These are phyloP conservation scores for Anarhynchus alexandrinus DNA, from an alignment of 2,113 vertebrate species.

Conservation along the genomic window DNA sequence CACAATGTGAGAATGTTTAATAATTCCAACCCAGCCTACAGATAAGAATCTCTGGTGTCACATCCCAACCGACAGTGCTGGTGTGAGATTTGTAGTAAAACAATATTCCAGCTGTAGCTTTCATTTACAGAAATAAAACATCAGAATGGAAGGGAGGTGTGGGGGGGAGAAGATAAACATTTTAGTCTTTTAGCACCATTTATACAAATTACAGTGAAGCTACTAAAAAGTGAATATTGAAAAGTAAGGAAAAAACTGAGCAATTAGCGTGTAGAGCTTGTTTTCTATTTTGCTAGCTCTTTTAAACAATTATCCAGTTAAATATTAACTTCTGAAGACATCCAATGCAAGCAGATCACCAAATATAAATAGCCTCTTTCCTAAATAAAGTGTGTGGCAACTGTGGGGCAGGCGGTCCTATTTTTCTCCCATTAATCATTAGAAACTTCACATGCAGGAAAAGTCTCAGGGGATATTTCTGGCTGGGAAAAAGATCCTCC, in stretches of 20 bases:
- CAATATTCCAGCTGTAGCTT: slow-evolving; percentile 83
- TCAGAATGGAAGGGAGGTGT: slow-evolving; percentile 62
- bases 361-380: slow-evolving; percentile 68
- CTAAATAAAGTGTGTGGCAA: slow-evolving; percentile 66
- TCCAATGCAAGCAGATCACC: slow-evolving; percentile 32
- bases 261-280: slow-evolving; percentile 8
- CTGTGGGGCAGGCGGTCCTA: slow-evolving; percentile 55
- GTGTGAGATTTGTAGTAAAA: slow-evolving; percentile 81
- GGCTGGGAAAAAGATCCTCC: slow-evolving; percentile 81
- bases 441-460: slow-evolving; percentile 75
- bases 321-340: slow-evolving; percentile 43
- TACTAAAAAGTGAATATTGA: slow-evolving; percentile 36
- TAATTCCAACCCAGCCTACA: slow-evolving; percentile 77
- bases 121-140: slow-evolving; percentile 80
- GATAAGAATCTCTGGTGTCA: slow-evolving; percentile 84
- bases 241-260: slow-evolving; percentile 14
- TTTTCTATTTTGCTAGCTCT: slow-evolving; percentile 3
- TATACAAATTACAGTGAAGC: slow-evolving; percentile 59
- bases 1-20: slow-evolving; percentile 85
- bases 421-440: slow-evolving; percentile 78
- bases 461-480: slow-evolving; percentile 78
- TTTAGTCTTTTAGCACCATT: slow-evolving; percentile 64
- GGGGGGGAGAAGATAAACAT: slow-evolving; percentile 72
- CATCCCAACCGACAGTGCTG: slow-evolving; percentile 77
- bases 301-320: slow-evolving; percentile 36